Conservation (phyloP, 1,140 invertebrate genomes). For the Drosophila chauvacae region DNA sequence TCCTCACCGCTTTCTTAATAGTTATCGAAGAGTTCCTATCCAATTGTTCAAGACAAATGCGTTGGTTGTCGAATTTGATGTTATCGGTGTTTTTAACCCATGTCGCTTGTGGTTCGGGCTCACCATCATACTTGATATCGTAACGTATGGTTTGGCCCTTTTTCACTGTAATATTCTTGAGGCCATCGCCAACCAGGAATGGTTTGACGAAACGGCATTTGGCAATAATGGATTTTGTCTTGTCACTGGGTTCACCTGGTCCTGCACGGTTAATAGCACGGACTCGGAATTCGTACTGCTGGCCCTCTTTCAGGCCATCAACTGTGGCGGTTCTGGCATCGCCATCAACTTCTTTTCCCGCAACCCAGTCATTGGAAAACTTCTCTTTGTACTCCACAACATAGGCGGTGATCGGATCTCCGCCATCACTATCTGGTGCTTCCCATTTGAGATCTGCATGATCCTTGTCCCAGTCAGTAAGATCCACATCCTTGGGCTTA, state of each 20-base stretch:
- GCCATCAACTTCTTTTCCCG: conserved; percentile 91
- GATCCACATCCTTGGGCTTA: conserved; percentile 94
- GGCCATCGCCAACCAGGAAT: conserved; percentile 94
- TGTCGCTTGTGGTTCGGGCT: conserved; percentile 95
- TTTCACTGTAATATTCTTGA: conserved; percentile 95
- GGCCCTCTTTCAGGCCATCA: conserved; percentile 96
- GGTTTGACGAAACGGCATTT: conserved; percentile 98
- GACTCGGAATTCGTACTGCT: conserved; percentile 98
- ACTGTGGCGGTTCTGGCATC: conserved; percentile 91
- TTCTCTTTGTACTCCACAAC: conserved; percentile 97
- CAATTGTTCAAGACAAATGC: conserved; percentile 94
- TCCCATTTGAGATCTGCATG: conserved; percentile 97
- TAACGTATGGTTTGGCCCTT: conserved; percentile 95
- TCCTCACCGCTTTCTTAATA: conserved; percentile 92
- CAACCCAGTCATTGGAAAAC: conserved; percentile 95
- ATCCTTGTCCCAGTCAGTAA: conserved; percentile 98
- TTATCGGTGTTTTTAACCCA: conserved; percentile 92
- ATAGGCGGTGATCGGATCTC: conserved; percentile 97
- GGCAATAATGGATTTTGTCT: conserved; percentile 97
- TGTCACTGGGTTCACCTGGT: conserved; percentile 96
- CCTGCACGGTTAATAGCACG: conserved; percentile 98
- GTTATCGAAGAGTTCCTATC: conserved; percentile 96
- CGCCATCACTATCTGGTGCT: conserved; percentile 95
- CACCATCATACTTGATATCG: conserved; percentile 97
- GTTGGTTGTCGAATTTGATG: conserved; percentile 88